Conservation (phyloP, 2,113 vertebrate genomes). For the Jaculus jaculus region DNA sequence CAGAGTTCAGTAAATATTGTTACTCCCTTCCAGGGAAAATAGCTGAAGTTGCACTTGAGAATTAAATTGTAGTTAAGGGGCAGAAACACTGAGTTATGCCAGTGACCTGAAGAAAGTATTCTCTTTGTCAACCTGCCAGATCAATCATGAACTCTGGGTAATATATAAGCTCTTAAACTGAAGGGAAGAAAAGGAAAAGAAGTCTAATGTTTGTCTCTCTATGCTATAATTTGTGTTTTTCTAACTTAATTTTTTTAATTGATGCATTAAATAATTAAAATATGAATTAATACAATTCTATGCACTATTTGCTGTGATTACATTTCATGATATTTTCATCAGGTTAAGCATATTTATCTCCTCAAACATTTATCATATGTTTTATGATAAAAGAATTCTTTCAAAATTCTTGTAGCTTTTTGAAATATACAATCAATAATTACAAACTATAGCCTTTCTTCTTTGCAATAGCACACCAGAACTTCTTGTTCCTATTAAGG, state of each 20-base stretch:
- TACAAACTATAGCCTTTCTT: background rate
- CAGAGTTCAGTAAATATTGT: slow-evolving; percentile 9
- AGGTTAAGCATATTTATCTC: background rate
- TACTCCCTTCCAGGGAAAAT: background rate
- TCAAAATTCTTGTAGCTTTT: background rate
- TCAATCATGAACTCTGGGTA: background rate
- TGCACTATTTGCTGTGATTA: background rate
- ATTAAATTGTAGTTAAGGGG: slow-evolving; percentile 14
- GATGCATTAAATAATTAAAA: background rate
- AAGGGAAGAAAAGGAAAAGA: background rate
- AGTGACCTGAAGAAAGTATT: background rate
- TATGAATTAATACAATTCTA: background rate
- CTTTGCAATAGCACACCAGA: background rate
- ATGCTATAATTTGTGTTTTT: slow-evolving; percentile 22
- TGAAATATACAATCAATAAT: background rate
- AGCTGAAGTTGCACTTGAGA: slow-evolving; percentile 7
- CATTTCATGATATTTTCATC: background rate
- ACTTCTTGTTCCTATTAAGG: background rate
- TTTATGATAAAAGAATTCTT: background rate
- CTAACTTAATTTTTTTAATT: too few species aligned
- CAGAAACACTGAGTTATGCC: background rate
- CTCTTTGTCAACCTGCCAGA: background rate
- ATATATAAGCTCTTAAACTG: background rate
- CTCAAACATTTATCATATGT: background rate
- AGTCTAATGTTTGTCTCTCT: background rate